These are phyloP conservation scores for Lepus europaeus DNA, from an alignment of 2,113 vertebrate species.

Conservation along the genomic window DNA sequence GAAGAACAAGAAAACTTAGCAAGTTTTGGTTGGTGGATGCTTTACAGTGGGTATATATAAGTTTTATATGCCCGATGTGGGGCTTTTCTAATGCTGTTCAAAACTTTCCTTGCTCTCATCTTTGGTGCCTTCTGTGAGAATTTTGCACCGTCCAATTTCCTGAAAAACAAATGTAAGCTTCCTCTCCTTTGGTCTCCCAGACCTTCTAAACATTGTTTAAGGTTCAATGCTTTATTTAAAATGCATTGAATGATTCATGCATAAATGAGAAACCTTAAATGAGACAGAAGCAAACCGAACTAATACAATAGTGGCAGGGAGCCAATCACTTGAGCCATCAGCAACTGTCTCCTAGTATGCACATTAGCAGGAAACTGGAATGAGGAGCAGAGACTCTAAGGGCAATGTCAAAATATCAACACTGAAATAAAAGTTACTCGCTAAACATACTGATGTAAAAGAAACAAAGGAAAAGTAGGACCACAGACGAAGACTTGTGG, in stretches of 20 bases:
- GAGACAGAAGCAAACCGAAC: background rate
- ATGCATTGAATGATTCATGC: background rate
- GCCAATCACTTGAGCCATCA: background rate
- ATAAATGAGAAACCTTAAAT: background rate
- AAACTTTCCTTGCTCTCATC: background rate
- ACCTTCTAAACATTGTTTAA: background rate
- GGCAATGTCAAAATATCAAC: no score
- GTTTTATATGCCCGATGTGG: background rate
- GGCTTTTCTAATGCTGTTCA: rapidly evolving
- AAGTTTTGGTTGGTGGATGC: background rate
- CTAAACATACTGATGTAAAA: background rate
- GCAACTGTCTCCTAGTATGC: no score
- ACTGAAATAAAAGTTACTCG: no score
- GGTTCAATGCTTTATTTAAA: conserved; percentile 34
- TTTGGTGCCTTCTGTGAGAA: background rate
- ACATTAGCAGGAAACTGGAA: no score
- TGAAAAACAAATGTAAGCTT: background rate
- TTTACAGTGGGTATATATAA: background rate
- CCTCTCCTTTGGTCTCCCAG: background rate
- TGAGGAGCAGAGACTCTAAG: no score
- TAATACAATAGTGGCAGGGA: background rate
- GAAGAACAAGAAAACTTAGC: background rate
- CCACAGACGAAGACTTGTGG: background rate
- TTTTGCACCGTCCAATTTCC: background rate
- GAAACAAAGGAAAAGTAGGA: background rate